Conservation (phyloP, 1,140 invertebrate genomes). For the Ephestia elutella region DNA sequence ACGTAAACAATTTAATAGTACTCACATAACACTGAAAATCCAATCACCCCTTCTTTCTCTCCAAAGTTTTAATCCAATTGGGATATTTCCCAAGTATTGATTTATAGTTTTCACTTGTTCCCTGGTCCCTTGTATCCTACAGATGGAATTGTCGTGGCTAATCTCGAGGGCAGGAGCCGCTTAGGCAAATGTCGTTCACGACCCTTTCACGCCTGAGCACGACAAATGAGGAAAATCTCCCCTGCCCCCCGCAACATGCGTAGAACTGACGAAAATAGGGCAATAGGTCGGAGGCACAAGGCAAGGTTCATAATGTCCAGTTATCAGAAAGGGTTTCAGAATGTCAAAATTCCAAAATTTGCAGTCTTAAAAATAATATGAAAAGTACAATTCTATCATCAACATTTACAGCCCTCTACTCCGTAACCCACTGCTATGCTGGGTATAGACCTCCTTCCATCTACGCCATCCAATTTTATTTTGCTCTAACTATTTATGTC, state of each 20-base stretch:
- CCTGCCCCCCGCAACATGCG: slow-evolving; percentile 14
- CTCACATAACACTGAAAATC: too few species aligned
- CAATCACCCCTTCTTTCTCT: neutral
- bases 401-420: too few species aligned
- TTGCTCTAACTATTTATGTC: too few species aligned
- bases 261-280: slow-evolving; percentile 15
- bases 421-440: too few species aligned
- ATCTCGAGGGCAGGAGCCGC: slow-evolving; percentile 44
- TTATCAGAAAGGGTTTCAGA: too few species aligned
- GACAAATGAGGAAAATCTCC: slow-evolving; percentile 24
- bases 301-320: neutral
- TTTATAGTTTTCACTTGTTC: slow-evolving; percentile 3
- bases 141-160: slow-evolving; percentile 38
- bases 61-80: neutral
- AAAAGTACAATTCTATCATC: too few species aligned
- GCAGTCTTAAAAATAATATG: too few species aligned
- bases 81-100: neutral
- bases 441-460: too few species aligned
- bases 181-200: slow-evolving; percentile 55
- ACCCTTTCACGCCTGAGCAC: slow-evolving; percentile 33
- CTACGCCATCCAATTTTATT: too few species aligned
- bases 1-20: too few species aligned
- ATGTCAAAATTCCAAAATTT: too few species aligned
- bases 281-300: slow-evolving; percentile 7
- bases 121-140: slow-evolving; percentile 5